A percentile compares a stretch with the other conserved stretches of the same genome.
These are phyloP conservation scores for Aethes cnicana DNA, from an alignment of 2,888 invertebrate species.

Conservation along the genomic window DNA sequence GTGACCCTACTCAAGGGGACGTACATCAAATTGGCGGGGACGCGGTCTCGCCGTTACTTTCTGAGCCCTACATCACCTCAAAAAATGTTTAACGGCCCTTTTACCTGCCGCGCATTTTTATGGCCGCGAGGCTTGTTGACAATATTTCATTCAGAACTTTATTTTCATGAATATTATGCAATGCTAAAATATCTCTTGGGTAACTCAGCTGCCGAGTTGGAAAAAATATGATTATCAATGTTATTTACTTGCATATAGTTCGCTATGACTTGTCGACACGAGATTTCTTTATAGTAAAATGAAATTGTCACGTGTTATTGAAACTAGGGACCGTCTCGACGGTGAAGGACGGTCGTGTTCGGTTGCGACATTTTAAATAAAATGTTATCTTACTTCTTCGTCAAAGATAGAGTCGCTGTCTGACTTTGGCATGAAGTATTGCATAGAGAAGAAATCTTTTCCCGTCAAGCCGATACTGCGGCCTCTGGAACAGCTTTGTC, in stretches of 20 bases:
- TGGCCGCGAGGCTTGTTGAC: constrained; percentile 39
- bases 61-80: constrained; percentile 39
- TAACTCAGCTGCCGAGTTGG: constrained; percentile 40
- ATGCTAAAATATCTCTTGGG: constrained; percentile 44
- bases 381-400: no score
- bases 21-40: constrained; percentile 45
- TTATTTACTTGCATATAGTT: no score
- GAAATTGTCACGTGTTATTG: constrained; percentile 44
- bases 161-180: constrained; percentile 50
- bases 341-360: no score
- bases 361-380: no score
- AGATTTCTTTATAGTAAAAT: no score
- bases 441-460: constrained; percentile 39
- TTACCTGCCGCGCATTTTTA: constrained; percentile 39
- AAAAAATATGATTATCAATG: constrained; percentile 47
- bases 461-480: constrained; percentile 42
- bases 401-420: no score
- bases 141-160: constrained; percentile 55
- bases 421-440: constrained; percentile 39
- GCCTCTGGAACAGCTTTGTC: constrained; percentile 39
- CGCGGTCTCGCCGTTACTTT: constrained; percentile 37
- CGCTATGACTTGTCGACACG: no score
- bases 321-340: constrained; percentile 43
- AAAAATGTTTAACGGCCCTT: constrained; percentile 40
- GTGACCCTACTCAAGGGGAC: constrained; percentile 47